Evolutionary conservation across 2,888 invertebrate genomes (phyloP).

Genomic region (Caenorhabditis sp.): DNA sequence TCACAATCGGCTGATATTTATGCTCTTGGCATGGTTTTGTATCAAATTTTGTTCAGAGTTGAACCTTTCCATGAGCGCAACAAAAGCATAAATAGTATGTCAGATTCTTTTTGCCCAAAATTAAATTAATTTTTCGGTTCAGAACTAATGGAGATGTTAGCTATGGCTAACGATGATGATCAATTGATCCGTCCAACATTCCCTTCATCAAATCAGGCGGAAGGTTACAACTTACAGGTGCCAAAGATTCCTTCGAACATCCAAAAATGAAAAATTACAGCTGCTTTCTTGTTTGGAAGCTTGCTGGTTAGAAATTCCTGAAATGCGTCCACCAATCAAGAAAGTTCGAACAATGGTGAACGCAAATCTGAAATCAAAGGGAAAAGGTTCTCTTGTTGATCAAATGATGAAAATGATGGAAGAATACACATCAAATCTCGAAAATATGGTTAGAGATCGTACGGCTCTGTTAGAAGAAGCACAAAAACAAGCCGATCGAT

Average conservation of each 20-base stretch:
- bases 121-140: background rate
- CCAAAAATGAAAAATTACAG: too few relatives aligned
- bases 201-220: constrained; percentile 57
- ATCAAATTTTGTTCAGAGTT: constrained; percentile 67
- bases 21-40: constrained; percentile 66
- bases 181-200: constrained; percentile 66
- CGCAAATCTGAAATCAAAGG: constrained; percentile 64
- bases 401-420: constrained; percentile 71
- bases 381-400: constrained; percentile 68
- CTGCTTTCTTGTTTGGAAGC: constrained; percentile 68
- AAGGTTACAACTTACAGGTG: constrained; percentile 63
- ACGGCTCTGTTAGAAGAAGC: constrained; percentile 69
- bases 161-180: constrained; percentile 68
- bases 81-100: constrained; percentile 57
- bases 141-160: constrained; percentile 68
- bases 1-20: constrained; percentile 65
- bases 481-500: constrained; percentile 69
- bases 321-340: constrained; percentile 66
- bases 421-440: constrained; percentile 67
- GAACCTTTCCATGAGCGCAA: constrained; percentile 68
- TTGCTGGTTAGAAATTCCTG: constrained; percentile 70
- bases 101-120: background rate
- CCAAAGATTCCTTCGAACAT: too few relatives aligned
- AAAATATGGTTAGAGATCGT: constrained; percentile 65
- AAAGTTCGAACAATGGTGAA: constrained; percentile 66